These are phyloP conservation scores for Gambusia holbrooki DNA, from an alignment of 2,113 vertebrate species.

Conservation along the genomic window DNA sequence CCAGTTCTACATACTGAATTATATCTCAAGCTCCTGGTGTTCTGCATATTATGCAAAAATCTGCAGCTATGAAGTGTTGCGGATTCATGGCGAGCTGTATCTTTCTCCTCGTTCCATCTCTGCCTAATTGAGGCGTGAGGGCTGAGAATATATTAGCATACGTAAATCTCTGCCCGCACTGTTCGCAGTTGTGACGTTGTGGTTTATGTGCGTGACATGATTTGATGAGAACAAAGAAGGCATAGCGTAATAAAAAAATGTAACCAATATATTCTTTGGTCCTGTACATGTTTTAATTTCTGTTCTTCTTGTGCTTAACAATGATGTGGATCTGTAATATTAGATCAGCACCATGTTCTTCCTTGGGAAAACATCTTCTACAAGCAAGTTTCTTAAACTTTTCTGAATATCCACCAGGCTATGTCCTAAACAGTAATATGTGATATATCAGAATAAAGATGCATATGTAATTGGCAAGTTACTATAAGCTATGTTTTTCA, in stretches of 20 bases:
- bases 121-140: conserved; percentile 10
- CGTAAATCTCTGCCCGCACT: neutral
- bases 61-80: neutral
- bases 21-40: neutral
- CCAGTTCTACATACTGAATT: neutral
- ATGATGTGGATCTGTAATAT: too few relatives aligned
- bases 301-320: too few relatives aligned
- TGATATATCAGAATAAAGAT: too few relatives aligned
- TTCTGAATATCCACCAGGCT: too few relatives aligned
- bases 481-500: too few relatives aligned
- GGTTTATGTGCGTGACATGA: neutral
- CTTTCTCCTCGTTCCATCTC: neutral
- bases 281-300: neutral
- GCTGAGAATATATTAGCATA: conserved; percentile 9
- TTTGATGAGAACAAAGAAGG: neutral
- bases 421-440: too few relatives aligned
- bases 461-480: too few relatives aligned
- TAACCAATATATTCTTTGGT: neutral
- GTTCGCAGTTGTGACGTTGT: neutral
- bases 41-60: conserved; percentile 3
- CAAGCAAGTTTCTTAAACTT: too few relatives aligned
- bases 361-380: too few relatives aligned
- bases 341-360: too few relatives aligned
- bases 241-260: neutral
- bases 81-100: conserved; percentile 3